Evolutionary conservation across 2,113 vertebrate genomes (phyloP).

Genomic region (Elaphurus davidianus): DNA sequence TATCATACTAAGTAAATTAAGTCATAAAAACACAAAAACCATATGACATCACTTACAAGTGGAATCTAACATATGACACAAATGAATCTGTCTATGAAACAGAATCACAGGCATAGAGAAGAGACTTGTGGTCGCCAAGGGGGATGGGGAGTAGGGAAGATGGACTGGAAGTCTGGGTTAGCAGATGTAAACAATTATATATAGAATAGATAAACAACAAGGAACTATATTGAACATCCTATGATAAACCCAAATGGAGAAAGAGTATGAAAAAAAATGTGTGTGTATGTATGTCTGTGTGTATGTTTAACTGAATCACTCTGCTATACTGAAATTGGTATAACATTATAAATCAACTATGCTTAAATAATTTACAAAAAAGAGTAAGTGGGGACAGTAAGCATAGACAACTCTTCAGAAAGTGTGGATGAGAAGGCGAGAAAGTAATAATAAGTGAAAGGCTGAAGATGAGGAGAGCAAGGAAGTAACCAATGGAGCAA

Average conservation of each 20-base stretch:
- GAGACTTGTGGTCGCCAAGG: background rate
- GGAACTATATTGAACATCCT: background rate
- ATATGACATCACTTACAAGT: background rate
- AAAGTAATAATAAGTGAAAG: background rate
- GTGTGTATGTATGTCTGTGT: background rate
- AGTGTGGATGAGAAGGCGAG: background rate
- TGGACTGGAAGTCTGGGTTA: background rate
- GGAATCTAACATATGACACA: background rate
- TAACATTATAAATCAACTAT: background rate
- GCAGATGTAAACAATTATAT: background rate
- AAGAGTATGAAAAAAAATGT: background rate
- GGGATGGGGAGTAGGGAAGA: background rate
- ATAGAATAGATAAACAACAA: background rate
- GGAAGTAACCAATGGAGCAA: background rate
- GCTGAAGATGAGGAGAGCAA: background rate
- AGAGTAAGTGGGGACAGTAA: background rate
- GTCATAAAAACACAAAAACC: background rate
- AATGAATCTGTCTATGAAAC: background rate
- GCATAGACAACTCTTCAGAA: background rate
- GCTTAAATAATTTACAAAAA: background rate
- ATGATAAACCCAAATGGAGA: background rate
- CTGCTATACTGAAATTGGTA: background rate
- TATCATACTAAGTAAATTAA: background rate
- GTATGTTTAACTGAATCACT: background rate
- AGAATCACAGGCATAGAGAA: background rate